phyloP scores from a whole-genome alignment of 2,113 vertebrate genomes.

The Nestor notabilis region DNA sequence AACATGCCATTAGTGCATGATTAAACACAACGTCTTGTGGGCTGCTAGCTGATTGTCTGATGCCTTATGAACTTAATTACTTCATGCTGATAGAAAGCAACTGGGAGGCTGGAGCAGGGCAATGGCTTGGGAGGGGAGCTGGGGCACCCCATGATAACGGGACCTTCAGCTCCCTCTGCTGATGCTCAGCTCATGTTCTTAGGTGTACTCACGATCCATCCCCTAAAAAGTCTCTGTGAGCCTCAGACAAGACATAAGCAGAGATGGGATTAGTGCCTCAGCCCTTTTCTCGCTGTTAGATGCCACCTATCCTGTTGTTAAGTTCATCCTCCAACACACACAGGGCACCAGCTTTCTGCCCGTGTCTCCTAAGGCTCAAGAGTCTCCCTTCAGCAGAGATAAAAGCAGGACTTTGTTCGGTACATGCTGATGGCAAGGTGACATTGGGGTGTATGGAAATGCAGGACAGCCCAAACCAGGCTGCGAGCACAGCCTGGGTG shows the following conservation, averaged over 20 bases:
- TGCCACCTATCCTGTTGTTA: not conserved
- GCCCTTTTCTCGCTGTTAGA: too few relatives aligned
- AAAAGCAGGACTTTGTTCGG: accelerated
- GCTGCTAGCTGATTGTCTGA: constrained; percentile 65
- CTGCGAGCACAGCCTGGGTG: accelerated
- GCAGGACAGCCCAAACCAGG: not conserved
- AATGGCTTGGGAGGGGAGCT: accelerated
- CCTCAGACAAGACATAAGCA: not conserved
- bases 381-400: not conserved
- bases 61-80: constrained; percentile 74
- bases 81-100: not conserved
- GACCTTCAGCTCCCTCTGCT: not conserved
- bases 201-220: accelerated
- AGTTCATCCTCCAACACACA: not conserved
- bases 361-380: accelerated
- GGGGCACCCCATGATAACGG: accelerated
- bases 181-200: not conserved
- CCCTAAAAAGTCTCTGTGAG: not conserved
- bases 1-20: constrained; percentile 73
- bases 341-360: not conserved
- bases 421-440: accelerated
- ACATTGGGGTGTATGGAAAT: not conserved
- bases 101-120: not conserved
- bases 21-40: constrained; percentile 70
- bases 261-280: not conserved